Conservation (phyloP, 2,888 invertebrate genomes). For the Pachymerium ferrugineum region DNA sequence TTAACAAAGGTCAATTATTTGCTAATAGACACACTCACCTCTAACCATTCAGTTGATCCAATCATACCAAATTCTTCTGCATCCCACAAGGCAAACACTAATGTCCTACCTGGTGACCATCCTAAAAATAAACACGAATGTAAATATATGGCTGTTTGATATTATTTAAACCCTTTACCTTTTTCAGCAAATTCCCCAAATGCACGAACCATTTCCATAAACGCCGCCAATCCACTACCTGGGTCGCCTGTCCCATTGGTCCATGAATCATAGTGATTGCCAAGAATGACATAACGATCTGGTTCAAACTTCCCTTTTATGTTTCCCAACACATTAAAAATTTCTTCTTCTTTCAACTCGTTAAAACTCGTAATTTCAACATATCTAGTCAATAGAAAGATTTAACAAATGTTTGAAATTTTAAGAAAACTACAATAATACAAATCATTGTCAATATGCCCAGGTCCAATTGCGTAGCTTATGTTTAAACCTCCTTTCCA, state of each 20-base stretch:
- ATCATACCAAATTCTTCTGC: conserved; percentile 52
- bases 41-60: conserved; percentile 53
- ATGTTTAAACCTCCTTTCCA: conserved; percentile 50
- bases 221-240: conserved; percentile 51
- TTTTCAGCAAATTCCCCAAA: conserved; percentile 43
- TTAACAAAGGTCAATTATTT: neutral
- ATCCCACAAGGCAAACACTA: conserved; percentile 52
- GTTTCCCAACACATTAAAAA: conserved; percentile 45
- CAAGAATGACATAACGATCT: conserved; percentile 52
- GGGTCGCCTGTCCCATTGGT: conserved; percentile 52
- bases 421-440: neutral
- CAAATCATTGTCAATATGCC: conserved; percentile 32
- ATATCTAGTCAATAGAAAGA: neutral
- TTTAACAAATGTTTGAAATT: neutral
- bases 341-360: conserved; percentile 34
- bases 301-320: conserved; percentile 44
- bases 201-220: conserved; percentile 50
- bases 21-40: conserved; percentile 43
- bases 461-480: conserved; percentile 48
- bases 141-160: neutral
- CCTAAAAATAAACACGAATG: conserved; percentile 39
- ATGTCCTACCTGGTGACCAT: conserved; percentile 51
- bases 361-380: conserved; percentile 40
- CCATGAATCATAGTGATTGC: conserved; percentile 55
- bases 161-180: neutral